Evolutionary conservation across 2,888 invertebrate species (phyloP).

Genomic region (Andrena flavipes): DNA sequence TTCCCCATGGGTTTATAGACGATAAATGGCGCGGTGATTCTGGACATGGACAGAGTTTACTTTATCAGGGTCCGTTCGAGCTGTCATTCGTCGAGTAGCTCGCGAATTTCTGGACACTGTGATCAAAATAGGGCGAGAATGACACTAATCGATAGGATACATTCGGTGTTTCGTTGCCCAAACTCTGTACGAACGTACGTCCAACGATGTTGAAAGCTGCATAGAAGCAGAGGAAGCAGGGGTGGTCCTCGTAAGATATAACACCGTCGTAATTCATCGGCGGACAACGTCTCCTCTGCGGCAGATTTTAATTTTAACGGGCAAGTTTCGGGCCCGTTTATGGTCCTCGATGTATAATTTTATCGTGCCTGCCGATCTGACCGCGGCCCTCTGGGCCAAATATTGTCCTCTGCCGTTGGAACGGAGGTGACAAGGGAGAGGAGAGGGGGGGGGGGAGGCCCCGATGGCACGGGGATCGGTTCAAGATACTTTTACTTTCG

Average conservation of each 20-base stretch:
- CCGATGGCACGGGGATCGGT: constrained; percentile 33
- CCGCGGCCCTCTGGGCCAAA: constrained; percentile 75
- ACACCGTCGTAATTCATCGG: constrained; percentile 74
- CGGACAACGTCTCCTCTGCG: constrained; percentile 74
- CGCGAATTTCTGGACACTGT: not conserved
- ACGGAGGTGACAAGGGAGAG: constrained; percentile 39
- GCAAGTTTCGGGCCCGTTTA: constrained; percentile 80
- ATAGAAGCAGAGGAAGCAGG: constrained; percentile 38
- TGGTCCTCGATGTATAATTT: constrained; percentile 82
- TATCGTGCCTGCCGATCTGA: constrained; percentile 83
- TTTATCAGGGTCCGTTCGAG: constrained; percentile 40
- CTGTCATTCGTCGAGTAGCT: constrained; percentile 5
- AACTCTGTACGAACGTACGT: not conserved
- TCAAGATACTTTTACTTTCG: constrained; percentile 57
- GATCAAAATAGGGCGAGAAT: too few relatives aligned
- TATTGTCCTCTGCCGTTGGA: constrained; percentile 73
- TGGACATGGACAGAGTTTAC: constrained; percentile 45
- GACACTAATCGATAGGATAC: too few relatives aligned
- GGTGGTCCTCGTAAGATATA: constrained; percentile 68
- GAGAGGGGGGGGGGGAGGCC: constrained; percentile 15
- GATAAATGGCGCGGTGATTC: constrained; percentile 63
- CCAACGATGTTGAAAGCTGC: not conserved
- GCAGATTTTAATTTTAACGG: constrained; percentile 83
- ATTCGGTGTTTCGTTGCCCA: not conserved
- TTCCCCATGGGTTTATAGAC: constrained; percentile 66